phyloP scores from a whole-genome alignment of 1,140 invertebrate genomes.

The Trichonephila clavata region DNA sequence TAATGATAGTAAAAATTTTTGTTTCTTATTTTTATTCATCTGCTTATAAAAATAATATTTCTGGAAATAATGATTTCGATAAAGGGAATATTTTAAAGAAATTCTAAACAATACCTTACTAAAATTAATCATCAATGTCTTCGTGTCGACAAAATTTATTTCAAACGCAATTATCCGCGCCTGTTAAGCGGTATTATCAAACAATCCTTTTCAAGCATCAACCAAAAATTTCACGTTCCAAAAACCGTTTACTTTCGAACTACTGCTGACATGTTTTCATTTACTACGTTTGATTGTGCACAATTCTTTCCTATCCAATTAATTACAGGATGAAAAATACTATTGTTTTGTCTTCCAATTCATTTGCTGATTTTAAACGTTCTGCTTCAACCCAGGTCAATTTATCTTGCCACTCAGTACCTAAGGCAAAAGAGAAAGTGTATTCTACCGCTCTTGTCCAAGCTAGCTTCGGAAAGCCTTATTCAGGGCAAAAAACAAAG shows the following conservation, averaged over 20 bases:
- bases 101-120: too few relatives aligned
- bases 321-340: neutral
- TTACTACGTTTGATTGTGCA: neutral
- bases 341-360: neutral
- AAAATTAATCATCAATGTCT: too few relatives aligned
- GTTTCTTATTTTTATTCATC: too few relatives aligned
- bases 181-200: too few relatives aligned
- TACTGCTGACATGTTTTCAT: neutral
- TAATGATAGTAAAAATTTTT: too few relatives aligned
- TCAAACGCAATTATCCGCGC: too few relatives aligned
- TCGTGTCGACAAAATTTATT: too few relatives aligned
- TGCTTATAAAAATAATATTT: too few relatives aligned
- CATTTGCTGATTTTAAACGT: neutral
- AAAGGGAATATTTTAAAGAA: too few relatives aligned
- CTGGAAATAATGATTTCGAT: too few relatives aligned
- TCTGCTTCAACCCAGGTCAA: neutral
- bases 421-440: neutral
- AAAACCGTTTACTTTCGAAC: neutral
- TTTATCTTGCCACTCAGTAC: neutral
- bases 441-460: neutral
- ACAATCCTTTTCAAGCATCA: too few relatives aligned
- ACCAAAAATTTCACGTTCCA: neutral
- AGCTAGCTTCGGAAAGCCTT: neutral
- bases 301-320: neutral
- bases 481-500: neutral